These are phyloP conservation scores for Bombyx mandarina DNA, from an alignment of 1,140 invertebrate species.

Conservation along the genomic window DNA sequence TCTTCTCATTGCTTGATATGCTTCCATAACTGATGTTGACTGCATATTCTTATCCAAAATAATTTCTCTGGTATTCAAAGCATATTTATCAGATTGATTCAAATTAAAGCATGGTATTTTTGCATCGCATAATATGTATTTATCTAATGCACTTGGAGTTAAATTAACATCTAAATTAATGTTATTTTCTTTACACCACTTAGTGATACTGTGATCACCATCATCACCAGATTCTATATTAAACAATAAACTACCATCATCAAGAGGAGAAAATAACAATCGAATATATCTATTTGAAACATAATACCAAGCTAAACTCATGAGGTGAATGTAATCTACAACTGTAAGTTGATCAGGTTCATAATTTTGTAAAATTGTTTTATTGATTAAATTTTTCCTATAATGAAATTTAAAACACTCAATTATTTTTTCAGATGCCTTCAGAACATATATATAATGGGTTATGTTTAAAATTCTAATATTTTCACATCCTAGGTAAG, in stretches of 20 bases:
- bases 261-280: constrained; percentile 15
- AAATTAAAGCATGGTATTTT: constrained; percentile 13
- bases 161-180: constrained; percentile 14
- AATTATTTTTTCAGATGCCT: constrained; percentile 16
- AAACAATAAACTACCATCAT: constrained; percentile 18
- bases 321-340: constrained; percentile 21
- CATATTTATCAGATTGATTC: constrained; percentile 7
- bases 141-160: constrained; percentile 17
- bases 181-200: constrained; percentile 23
- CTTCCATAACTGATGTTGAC: constrained; percentile 17
- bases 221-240: constrained; percentile 13
- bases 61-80: constrained; percentile 11
- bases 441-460: constrained; percentile 14
- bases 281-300: constrained; percentile 17
- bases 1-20: constrained; percentile 25
- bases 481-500: constrained; percentile 12
- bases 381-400: constrained; percentile 22
- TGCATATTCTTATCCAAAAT: constrained; percentile 12
- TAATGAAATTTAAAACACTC: constrained; percentile 26
- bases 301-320: constrained; percentile 20
- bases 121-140: constrained; percentile 22
- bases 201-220: constrained; percentile 16
- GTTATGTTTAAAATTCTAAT: constrained; percentile 13
- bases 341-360: constrained; percentile 10
- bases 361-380: constrained; percentile 15